phyloP scores from a whole-genome alignment of 2,113 vertebrate species.

The Mola mola region DNA sequence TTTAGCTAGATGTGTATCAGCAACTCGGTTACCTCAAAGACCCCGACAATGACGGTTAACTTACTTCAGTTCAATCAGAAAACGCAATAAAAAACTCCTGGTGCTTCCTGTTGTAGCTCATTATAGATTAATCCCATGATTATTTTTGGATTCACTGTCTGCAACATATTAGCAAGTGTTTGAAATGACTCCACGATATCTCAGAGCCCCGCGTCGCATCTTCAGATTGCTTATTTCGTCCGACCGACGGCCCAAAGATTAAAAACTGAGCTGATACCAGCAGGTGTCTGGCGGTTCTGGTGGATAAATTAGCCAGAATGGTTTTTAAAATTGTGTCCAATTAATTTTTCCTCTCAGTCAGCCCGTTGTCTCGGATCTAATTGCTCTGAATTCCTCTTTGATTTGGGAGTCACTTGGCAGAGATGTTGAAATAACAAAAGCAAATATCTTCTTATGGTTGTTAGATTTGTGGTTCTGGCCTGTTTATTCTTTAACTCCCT shows the following conservation, averaged over 20 bases:
- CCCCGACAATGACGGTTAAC: too few species aligned
- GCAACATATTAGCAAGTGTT: constrained; percentile 1
- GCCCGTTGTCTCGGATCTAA: neutral
- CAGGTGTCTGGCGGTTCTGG: neutral
- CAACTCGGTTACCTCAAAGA: too few species aligned
- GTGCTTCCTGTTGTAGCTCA: neutral
- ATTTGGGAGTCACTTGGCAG: too few species aligned
- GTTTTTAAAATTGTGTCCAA: neutral
- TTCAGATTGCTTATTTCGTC: too few species aligned
- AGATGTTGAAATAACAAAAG: neutral
- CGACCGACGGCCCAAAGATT: too few species aligned
- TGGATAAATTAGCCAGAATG: neutral
- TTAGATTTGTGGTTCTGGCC: too few species aligned
- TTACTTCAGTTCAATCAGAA: too few species aligned
- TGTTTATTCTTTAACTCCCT: constrained; percentile 10
- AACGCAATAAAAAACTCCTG: too few species aligned
- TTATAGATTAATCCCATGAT: constrained; percentile 18
- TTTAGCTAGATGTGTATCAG: too few species aligned
- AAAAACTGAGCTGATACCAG: neutral
- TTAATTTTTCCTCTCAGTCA: neutral
- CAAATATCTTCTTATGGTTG: too few species aligned
- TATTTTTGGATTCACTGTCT: constrained; percentile 1
- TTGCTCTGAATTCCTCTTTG: neutral
- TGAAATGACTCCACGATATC: too few species aligned
- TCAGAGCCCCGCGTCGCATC: too few species aligned